Evolutionary conservation across 2,888 invertebrate species (phyloP).

Genomic region (Coleophora deauratella): DNA sequence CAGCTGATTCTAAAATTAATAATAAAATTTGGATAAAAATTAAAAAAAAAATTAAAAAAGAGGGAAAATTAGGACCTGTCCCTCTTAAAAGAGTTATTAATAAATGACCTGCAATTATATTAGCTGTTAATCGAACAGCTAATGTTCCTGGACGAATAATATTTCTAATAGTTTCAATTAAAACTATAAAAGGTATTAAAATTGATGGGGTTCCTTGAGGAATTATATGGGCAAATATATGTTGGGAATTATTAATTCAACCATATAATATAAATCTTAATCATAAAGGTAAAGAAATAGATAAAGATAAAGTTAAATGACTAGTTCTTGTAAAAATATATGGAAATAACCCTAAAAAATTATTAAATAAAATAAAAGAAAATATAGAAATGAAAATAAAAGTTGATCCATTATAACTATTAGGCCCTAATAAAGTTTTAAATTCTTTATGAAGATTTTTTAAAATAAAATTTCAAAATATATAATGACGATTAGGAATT

Average conservation of each 20-base stretch:
- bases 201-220: slow-evolving; percentile 78
- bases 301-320: slow-evolving; percentile 75
- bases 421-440: slow-evolving; percentile 66
- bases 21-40: slow-evolving; percentile 64
- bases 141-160: slow-evolving; percentile 80
- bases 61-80: slow-evolving; percentile 32
- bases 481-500: slow-evolving; percentile 64
- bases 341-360: slow-evolving; percentile 80
- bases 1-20: slow-evolving; percentile 73
- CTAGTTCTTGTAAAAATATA: slow-evolving; percentile 82
- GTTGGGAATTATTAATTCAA: slow-evolving; percentile 75
- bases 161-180: slow-evolving; percentile 84
- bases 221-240: slow-evolving; percentile 80
- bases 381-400: slow-evolving; percentile 75
- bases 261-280: slow-evolving; percentile 78
- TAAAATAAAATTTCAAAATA: slow-evolving; percentile 64
- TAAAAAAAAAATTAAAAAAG: slow-evolving; percentile 42
- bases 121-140: slow-evolving; percentile 81
- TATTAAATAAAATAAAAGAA: slow-evolving; percentile 76
- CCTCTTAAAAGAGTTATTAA: slow-evolving; percentile 75
- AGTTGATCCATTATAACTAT: slow-evolving; percentile 59
- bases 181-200: slow-evolving; percentile 81
- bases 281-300: slow-evolving; percentile 77
- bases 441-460: slow-evolving; percentile 70
- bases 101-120: slow-evolving; percentile 84